Base-by-base conservation (phyloP, 1,140 invertebrate genomes). In the Anadara kagoshimensis region DNA sequence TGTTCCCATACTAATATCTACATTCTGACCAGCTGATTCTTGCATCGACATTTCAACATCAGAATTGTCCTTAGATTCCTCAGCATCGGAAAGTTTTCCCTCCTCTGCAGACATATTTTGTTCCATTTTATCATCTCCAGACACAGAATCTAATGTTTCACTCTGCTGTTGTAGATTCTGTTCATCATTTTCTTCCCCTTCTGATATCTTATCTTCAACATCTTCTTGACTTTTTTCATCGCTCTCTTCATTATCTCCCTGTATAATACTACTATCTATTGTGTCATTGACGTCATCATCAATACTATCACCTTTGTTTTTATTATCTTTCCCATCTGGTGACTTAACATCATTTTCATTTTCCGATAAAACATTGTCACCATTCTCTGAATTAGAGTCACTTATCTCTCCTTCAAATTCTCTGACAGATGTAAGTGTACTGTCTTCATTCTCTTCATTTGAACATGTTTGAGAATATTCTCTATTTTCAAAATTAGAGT, bases 361-460 rank as follows among this genome's bases (percentile, higher is more conserved):
- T 36, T 36, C 18, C 3, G 41, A 10, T 29, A 29, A 16, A 36
- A 11, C 36, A 16, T 36, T 36, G 14, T 22, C 43, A 53, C 26
- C 29, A 66, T 66, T 54, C 5, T 18, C 47, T 53, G 47, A 49
- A 24, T 66, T 43, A 36, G 49, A 49, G 10, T 26, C 29, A 14
- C 14, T 24, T 29, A 18, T 51, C 49, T 26, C 36, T 16, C 51
- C 57, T 49, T 47, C 16, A 8, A 36, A 53, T 44, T 63, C 63
- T 54, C 43, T 49, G 20, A 18, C 43, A 20, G 54, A 57, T 45
- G 41, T 45, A 22, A 41, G 47, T 22, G 22, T 51, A 18, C 24
- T 44, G 12, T 41, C 49, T 47, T 63, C 59, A 26, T 61, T 73
- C 29, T 43, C 57, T n/a, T 73, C 56, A 26, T 41, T 22, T 29